A percentile compares a stretch with the other conserved stretches of the same genome.
These are phyloP conservation scores for Pseudochirops corinnae DNA, from an alignment of 2,797 vertebrate species.

Conservation along the genomic window DNA sequence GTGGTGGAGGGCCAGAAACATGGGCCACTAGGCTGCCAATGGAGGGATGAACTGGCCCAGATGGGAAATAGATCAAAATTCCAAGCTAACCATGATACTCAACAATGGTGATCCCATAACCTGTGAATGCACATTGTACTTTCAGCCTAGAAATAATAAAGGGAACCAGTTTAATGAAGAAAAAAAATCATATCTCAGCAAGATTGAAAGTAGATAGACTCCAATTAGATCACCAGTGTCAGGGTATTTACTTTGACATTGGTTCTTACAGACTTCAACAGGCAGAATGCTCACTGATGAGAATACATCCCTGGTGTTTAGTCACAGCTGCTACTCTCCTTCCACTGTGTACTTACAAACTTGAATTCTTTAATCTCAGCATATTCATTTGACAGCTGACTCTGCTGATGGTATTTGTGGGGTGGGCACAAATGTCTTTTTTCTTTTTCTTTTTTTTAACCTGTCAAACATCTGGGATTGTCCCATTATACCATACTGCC, in stretches of 20 bases:
- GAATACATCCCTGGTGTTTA: background rate
- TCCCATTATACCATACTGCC: background rate
- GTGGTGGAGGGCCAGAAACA: background rate
- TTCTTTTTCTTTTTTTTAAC: background rate
- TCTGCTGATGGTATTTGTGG: background rate
- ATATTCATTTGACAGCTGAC: background rate
- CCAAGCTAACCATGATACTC: background rate
- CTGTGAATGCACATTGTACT: background rate
- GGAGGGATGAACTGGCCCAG: background rate
- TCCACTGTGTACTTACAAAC: background rate
- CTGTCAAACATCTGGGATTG: background rate
- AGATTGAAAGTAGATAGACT: background rate
- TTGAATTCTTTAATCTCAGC: background rate
- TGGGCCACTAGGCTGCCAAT: background rate
- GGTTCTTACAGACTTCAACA: background rate
- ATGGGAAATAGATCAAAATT: background rate
- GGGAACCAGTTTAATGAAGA: background rate
- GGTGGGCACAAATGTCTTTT: background rate
- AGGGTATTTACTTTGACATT: background rate
- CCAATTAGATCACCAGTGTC: background rate
- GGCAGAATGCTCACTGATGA: background rate
- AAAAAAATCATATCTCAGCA: background rate
- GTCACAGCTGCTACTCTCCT: background rate
- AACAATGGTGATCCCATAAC: background rate
- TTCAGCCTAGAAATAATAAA: background rate